Conservation (phyloP, 2,797 vertebrate species). For the Microtus agrestis region DNA sequence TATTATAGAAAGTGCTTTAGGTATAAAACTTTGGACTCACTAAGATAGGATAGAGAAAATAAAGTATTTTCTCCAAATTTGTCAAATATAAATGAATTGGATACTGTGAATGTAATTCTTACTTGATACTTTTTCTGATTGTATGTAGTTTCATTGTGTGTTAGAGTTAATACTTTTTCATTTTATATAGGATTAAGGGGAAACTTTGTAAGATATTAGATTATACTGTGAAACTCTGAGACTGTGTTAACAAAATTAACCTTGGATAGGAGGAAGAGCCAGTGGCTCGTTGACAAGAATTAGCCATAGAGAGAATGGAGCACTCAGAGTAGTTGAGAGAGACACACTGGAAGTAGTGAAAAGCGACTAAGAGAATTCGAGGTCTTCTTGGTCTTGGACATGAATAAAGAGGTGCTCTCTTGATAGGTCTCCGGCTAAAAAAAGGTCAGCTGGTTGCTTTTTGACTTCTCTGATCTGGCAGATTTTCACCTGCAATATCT, state of each 20-base stretch:
- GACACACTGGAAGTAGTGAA: not conserved
- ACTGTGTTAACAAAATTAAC: not conserved
- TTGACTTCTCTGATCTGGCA: not conserved
- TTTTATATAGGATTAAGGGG: not conserved
- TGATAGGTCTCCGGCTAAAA: not conserved
- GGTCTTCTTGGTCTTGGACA: not conserved
- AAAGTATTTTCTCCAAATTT: not conserved
- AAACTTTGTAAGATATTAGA: not conserved
- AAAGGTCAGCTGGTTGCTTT: not conserved
- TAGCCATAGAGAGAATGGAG: not conserved
- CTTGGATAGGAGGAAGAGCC: not conserved
- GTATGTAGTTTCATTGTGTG: not conserved
- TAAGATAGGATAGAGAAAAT: not conserved
- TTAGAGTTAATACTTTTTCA: not conserved
- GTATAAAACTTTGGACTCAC: not conserved
- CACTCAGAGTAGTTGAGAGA: not conserved
- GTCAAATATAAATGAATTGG: not conserved
- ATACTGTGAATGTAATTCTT: not conserved
- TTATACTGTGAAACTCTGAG: not conserved
- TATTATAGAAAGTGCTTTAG: not conserved
- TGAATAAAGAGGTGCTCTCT: not conserved
- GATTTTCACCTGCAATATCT: not conserved
- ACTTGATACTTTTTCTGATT: not conserved
- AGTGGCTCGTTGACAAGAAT: not conserved
- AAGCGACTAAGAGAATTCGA: fast-evolving